Conservation (phyloP, 92 coral and sea anemone genomes). For the Epizoanthus ramosus region DNA sequence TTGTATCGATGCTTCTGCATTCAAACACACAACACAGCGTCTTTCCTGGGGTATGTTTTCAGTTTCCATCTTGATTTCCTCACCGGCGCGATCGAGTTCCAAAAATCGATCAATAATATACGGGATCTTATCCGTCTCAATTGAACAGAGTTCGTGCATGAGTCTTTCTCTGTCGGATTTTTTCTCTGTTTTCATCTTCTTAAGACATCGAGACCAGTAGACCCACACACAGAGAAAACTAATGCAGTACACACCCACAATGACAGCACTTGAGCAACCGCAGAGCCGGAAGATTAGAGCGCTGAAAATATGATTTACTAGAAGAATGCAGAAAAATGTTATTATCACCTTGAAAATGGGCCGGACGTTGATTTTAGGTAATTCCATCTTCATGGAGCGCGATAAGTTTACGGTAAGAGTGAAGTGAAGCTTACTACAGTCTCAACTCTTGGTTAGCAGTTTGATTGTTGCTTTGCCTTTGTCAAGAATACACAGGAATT, state of each 20-base stretch:
- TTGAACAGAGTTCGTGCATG: constrained; percentile 74
- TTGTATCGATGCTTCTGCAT: constrained; percentile 79
- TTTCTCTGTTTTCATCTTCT: constrained; percentile 27
- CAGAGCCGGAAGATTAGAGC: constrained; percentile 54
- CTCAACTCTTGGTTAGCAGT: background rate
- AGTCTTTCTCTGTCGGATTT: constrained; percentile 60
- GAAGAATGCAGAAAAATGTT: constrained; percentile 47
- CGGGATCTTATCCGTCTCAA: constrained; percentile 86
- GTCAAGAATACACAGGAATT: background rate
- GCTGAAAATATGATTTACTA: constrained; percentile 61
- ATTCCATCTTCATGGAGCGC: background rate
- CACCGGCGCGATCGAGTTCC: constrained; percentile 75
- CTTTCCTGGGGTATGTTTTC: constrained; percentile 44
- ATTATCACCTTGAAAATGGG: constrained; percentile 29
- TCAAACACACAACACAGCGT: constrained; percentile 87
- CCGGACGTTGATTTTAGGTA: constrained; percentile 19
- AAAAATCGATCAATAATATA: constrained; percentile 87
- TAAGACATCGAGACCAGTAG: constrained; percentile 56
- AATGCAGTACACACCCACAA: constrained; percentile 33
- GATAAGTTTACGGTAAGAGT: background rate
- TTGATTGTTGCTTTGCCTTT: constrained; percentile 10
- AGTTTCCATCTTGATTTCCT: constrained; percentile 30
- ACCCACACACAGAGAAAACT: constrained; percentile 53
- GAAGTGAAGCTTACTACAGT: background rate
- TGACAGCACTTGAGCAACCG: constrained; percentile 55